Evolutionary conservation across 2,113 vertebrate species (phyloP).

Genomic region (Chloropsis cyanopogon): DNA sequence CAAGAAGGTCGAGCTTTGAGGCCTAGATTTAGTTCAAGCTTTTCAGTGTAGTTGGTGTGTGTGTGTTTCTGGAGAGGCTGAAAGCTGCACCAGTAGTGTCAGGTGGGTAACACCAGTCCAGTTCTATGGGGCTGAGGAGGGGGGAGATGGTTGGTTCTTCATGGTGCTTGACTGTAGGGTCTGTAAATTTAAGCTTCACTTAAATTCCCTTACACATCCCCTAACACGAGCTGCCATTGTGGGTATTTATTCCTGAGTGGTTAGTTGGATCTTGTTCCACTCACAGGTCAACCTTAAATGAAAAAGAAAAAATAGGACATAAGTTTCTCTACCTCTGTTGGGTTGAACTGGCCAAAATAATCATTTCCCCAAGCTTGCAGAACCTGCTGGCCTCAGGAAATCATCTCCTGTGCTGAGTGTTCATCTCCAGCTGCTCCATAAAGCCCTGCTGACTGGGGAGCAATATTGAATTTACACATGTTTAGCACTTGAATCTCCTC

Average conservation of each 20-base stretch:
- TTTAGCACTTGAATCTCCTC: background rate
- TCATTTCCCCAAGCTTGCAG: background rate
- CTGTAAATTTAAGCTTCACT: background rate
- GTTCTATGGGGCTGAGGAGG: background rate
- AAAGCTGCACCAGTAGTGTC: fast-evolving
- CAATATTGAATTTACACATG: background rate
- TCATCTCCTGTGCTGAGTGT: background rate
- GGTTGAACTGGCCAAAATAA: background rate
- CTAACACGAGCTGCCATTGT: fast-evolving
- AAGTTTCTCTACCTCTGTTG: background rate
- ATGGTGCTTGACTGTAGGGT: background rate
- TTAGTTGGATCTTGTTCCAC: background rate
- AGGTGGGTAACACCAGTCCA: background rate
- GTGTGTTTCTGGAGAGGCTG: background rate
- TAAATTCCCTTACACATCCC: background rate
- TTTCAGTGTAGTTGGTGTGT: background rate
- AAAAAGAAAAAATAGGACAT: background rate
- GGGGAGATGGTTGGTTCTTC: background rate
- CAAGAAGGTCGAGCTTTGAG: background rate
- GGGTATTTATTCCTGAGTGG: background rate
- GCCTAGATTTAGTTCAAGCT: background rate
- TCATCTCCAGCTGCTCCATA: background rate
- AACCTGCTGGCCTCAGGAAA: background rate
- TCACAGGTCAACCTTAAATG: background rate
- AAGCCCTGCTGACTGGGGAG: background rate